Conservation (phyloP, 1,140 invertebrate species). For the Ylistrum balloti region DNA sequence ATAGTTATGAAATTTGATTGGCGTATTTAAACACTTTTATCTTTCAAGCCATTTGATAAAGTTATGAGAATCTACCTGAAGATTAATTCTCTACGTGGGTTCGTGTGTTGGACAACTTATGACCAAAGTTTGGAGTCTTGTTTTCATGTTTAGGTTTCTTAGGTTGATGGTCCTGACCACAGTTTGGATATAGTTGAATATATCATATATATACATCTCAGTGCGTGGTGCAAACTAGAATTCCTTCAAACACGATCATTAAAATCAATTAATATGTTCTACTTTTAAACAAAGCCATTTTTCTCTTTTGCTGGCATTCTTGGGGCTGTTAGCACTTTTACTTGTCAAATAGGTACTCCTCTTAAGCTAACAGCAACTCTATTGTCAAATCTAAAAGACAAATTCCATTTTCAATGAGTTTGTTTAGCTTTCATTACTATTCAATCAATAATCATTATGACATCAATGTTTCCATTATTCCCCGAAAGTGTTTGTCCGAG, state of each 20-base stretch:
- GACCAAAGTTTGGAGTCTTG: neutral
- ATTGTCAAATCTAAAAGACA: constrained; percentile 19
- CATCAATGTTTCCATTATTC: neutral
- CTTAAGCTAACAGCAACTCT: neutral
- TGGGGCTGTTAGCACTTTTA: neutral
- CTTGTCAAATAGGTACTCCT: constrained; percentile 14
- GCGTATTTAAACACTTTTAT: constrained; percentile 2
- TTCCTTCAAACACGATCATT: neutral
- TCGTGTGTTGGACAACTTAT: neutral
- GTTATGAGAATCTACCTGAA: neutral
- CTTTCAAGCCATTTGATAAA: constrained; percentile 2
- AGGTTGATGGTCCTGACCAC: neutral
- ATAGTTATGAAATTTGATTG: constrained; percentile 28
- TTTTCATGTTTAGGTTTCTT: neutral
- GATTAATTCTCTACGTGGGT: neutral
- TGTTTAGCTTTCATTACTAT: constrained; percentile 14
- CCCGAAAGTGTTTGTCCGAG: neutral
- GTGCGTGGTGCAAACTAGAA: neutral
- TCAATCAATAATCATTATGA: neutral
- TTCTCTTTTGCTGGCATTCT: neutral
- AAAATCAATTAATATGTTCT: neutral
- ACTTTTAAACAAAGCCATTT: neutral
- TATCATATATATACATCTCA: neutral
- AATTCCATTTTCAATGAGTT: neutral
- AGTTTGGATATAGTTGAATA: neutral